A percentile compares a stretch with the other conserved stretches of the same genome.
Evolutionary conservation across 2,797 vertebrate species (phyloP).

Genomic region (Coluber constrictor): DNA sequence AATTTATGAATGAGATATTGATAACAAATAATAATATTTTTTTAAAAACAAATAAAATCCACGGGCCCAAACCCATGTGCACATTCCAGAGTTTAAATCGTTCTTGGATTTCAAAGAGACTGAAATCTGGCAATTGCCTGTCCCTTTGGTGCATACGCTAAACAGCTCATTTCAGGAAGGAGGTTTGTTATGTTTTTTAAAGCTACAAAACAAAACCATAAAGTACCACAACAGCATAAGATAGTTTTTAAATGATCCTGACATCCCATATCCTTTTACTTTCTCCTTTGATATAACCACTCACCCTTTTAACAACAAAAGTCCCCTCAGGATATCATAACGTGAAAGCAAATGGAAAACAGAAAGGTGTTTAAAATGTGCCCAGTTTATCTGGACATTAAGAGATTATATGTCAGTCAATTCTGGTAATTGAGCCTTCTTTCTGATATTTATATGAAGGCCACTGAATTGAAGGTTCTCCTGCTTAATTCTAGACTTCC

Average conservation of each 20-base stretch:
- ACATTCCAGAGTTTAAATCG: neutral
- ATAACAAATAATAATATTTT: neutral
- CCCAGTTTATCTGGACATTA: neutral
- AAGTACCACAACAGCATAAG: constrained; percentile 32
- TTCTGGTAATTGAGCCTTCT: constrained; percentile 18
- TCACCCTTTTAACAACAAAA: constrained; percentile 54
- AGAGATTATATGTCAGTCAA: constrained; percentile 35
- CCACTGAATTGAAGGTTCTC: neutral
- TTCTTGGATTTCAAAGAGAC: neutral
- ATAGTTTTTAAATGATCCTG: constrained; percentile 54
- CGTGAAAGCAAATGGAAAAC: constrained; percentile 28
- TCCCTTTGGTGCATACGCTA: neutral
- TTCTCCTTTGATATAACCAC: constrained; percentile 42
- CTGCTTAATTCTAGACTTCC: too few relatives aligned
- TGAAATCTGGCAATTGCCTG: neutral
- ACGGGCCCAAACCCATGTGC: neutral
- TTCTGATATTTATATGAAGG: neutral
- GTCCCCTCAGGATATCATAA: constrained; percentile 54
- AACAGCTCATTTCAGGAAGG: constrained; percentile 18
- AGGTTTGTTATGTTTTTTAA: neutral
- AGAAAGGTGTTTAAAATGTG: constrained; percentile 26
- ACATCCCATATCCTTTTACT: constrained; percentile 52
- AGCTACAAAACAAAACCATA: constrained; percentile 28
- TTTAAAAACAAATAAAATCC: neutral
- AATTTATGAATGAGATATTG: constrained; percentile 19